Percentiles rank a stretch among this genome's conserved stretches.
These are phyloP conservation scores for Triplophysa rosa DNA, from an alignment of 2,113 vertebrate genomes.

Conservation along the genomic window DNA sequence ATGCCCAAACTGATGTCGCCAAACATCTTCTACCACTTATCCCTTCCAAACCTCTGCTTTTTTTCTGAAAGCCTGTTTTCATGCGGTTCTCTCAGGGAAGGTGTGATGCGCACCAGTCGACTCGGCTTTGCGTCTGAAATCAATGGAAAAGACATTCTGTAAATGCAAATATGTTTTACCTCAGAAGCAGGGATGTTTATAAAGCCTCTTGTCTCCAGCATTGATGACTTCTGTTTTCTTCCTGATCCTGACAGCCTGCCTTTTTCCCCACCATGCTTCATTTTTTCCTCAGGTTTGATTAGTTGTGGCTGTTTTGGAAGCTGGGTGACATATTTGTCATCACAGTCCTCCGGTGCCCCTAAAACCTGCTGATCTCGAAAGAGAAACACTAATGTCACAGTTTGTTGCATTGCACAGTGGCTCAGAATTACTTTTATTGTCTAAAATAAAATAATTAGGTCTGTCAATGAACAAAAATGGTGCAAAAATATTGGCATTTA, in stretches of 20 bases:
- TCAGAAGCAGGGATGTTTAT: constrained; percentile 6
- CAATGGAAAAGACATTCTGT: constrained; percentile 21
- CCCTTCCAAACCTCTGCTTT: constrained; percentile 1
- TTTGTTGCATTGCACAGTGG: too few relatives aligned
- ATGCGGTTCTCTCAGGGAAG: constrained; percentile 24
- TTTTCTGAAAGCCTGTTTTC: constrained; percentile 20
- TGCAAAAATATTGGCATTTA: too few relatives aligned
- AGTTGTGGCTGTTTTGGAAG: not conserved
- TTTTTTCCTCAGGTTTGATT: not conserved
- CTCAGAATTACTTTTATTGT: too few relatives aligned
- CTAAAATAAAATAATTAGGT: too few relatives aligned
- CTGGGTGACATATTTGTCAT: not conserved
- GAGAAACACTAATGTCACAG: too few relatives aligned
- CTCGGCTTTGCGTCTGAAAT: constrained; percentile 16
- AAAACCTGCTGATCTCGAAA: too few relatives aligned
- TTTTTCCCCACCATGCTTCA: not conserved
- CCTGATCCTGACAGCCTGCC: not conserved
- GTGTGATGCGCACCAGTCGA: constrained; percentile 7
- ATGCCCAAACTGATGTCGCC: constrained; percentile 16
- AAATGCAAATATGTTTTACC: constrained; percentile 32
- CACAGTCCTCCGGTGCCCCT: not conserved
- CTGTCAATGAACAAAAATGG: too few relatives aligned
- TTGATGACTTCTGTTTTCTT: constrained; percentile 15
- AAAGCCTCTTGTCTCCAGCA: constrained; percentile 19
- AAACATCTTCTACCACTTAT: constrained; percentile 31